Conservation (phyloP, 2,797 vertebrate genomes). For the Cryptoprocta ferox region DNA sequence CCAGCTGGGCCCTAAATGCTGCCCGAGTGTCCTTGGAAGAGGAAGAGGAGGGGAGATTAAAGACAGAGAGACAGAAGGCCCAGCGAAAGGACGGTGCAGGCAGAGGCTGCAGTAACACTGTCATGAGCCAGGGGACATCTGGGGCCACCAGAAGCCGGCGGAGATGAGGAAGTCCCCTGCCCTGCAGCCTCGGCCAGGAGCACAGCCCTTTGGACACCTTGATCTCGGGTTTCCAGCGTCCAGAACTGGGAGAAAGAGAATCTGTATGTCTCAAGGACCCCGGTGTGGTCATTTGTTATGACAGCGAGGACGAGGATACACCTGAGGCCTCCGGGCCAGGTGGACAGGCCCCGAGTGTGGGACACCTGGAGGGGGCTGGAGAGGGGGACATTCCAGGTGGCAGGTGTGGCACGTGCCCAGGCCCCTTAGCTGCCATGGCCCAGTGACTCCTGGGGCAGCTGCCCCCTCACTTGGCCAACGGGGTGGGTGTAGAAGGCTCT, state of each 20-base stretch:
- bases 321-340: background rate
- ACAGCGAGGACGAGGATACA: accelerated
- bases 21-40: accelerated
- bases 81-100: accelerated
- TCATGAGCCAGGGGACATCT: accelerated
- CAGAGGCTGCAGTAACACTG: accelerated
- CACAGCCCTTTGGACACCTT: accelerated
- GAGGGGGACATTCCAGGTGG: background rate
- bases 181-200: background rate
- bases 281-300: accelerated
- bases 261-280: background rate
- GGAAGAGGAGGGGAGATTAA: background rate
- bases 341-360: background rate
- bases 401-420: background rate
- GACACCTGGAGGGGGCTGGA: background rate
- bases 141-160: background rate
- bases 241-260: accelerated
- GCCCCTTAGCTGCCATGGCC: background rate
- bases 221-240: background rate
- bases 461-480: background rate
- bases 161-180: background rate
- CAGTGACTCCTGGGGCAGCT: accelerated
- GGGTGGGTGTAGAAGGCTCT: background rate
- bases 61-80: too few species aligned
- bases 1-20: background rate